Evolutionary conservation across 2,797 vertebrate species (phyloP).

Genomic region (Psittacula echo): DNA sequence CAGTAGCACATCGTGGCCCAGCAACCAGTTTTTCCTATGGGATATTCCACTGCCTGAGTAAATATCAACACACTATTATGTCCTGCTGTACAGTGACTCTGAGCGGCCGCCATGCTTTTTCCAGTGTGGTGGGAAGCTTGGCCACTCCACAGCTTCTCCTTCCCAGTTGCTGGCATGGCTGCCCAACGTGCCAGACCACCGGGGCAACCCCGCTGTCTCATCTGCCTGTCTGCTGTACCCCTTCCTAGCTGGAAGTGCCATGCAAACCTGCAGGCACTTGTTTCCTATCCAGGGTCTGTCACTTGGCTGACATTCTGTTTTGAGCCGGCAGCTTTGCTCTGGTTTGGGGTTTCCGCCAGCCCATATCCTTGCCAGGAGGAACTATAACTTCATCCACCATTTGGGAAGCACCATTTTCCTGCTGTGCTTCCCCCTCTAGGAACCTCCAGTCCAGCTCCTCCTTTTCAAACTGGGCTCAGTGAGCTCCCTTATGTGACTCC

Average conservation of each 20-base stretch:
- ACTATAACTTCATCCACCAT: neutral
- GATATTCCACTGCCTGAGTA: neutral
- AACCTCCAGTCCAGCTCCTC: neutral
- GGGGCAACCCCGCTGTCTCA: neutral
- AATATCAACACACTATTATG: neutral
- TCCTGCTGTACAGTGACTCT: neutral
- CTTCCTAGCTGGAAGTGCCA: neutral
- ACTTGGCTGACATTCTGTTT: neutral
- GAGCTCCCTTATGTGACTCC: constrained; percentile 4
- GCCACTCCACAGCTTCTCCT: neutral
- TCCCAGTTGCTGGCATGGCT: neutral
- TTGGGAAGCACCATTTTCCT: constrained; percentile 56
- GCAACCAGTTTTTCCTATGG: neutral
- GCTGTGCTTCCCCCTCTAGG: neutral
- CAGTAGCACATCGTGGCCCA: neutral
- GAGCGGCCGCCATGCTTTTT: neutral
- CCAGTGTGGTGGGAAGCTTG: neutral
- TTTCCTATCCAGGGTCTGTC: neutral
- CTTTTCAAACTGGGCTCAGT: constrained; percentile 25
- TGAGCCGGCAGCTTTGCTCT: neutral
- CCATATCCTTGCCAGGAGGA: neutral
- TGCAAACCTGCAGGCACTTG: neutral
- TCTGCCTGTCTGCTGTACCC: neutral
- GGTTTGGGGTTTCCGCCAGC: neutral
- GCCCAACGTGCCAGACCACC: neutral